phyloP scores from a whole-genome alignment of 2,113 vertebrate species.

The Machaerirhynchus nigripectus region DNA sequence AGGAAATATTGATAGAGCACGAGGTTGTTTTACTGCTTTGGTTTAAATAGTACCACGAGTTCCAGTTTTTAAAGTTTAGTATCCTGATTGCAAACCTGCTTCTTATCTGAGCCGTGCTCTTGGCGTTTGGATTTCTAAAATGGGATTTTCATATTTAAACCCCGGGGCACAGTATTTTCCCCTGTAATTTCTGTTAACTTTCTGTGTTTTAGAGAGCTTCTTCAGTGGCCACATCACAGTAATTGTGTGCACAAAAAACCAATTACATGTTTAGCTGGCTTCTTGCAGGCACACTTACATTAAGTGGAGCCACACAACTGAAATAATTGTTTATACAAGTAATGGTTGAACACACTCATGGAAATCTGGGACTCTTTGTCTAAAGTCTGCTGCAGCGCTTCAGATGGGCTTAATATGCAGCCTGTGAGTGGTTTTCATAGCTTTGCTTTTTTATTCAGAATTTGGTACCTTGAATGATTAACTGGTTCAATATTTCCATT shows the following conservation, averaged over 20 bases:
- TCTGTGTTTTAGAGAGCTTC: background rate
- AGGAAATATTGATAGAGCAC: background rate
- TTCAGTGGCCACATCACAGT: background rate
- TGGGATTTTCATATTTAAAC: background rate
- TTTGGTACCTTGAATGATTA: background rate
- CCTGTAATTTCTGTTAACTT: background rate
- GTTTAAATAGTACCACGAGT: background rate
- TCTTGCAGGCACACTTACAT: background rate
- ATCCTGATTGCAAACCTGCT: background rate
- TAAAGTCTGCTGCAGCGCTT: background rate
- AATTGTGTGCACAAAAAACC: slow-evolving; percentile 17
- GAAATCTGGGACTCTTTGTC: background rate
- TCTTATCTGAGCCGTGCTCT: background rate
- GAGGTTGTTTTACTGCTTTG: background rate
- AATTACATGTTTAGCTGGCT: background rate
- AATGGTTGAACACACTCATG: background rate
- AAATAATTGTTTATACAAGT: slow-evolving; percentile 28
- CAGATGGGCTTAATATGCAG: background rate
- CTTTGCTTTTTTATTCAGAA: background rate
- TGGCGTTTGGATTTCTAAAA: slow-evolving; percentile 6
- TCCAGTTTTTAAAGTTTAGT: background rate
- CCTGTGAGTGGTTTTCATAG: background rate
- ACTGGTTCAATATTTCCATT: background rate
- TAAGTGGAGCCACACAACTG: background rate
- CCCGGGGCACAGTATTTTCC: background rate